Conservation (phyloP, 1,140 invertebrate species). For the Agrilus planipennis region DNA sequence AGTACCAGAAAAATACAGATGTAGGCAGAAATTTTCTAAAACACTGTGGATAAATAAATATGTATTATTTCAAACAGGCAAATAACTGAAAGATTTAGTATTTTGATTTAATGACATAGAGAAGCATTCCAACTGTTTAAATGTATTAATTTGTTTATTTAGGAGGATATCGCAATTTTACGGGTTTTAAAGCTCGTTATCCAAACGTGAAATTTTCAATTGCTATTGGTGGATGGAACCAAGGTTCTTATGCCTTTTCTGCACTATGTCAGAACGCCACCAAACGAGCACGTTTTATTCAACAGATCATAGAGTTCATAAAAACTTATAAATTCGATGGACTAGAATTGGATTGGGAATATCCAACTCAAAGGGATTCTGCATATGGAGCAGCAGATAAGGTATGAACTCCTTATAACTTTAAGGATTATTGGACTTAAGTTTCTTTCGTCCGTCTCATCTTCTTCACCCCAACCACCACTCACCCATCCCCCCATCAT, state of each 20-base stretch:
- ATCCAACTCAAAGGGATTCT: constrained; percentile 55
- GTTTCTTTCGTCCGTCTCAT: no score
- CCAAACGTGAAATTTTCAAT: constrained; percentile 53
- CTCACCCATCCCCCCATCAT: no score
- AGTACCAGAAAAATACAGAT: no score
- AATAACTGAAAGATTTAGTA: no score
- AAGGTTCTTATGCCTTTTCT: constrained; percentile 56
- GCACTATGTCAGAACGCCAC: constrained; percentile 28
- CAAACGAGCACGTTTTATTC: constrained; percentile 44
- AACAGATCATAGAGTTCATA: constrained; percentile 45
- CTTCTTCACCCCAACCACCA: no score
- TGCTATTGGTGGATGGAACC: constrained; percentile 68
- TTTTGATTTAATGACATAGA: no score
- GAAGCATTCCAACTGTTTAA: no score
- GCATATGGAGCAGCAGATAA: constrained; percentile 28
- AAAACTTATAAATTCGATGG: constrained; percentile 62
- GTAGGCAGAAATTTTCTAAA: no score
- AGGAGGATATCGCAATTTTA: constrained; percentile 32
- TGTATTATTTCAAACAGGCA: no score
- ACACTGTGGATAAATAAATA: no score
- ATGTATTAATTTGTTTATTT: no score
- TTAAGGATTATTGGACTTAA: neutral
- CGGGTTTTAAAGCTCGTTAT: constrained; percentile 48
- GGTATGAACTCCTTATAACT: neutral
- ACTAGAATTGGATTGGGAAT: constrained; percentile 74